These are phyloP conservation scores for Elephantulus edwardii DNA, from an alignment of 2,113 vertebrate species.

Conservation along the genomic window DNA sequence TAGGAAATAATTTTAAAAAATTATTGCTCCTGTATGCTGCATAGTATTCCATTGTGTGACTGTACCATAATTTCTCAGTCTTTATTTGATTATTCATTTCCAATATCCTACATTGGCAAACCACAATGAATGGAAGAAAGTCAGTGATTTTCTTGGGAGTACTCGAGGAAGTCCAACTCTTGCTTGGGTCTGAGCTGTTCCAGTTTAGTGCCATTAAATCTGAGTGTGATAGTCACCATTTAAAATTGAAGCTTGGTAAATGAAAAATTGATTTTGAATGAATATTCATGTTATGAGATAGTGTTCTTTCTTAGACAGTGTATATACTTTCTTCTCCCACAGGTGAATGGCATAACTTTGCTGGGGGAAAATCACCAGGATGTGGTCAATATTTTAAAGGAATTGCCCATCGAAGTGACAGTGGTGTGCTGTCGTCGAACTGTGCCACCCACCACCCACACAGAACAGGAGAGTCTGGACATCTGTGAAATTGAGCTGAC, in stretches of 20 bases:
- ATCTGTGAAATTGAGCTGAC: slow-evolving; percentile 77
- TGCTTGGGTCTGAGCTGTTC: background rate
- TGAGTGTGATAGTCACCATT: background rate
- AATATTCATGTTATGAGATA: background rate
- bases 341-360: slow-evolving; percentile 95
- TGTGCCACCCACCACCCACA: slow-evolving; percentile 76
- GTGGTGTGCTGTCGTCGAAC: slow-evolving; percentile 93
- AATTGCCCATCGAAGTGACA: slow-evolving; percentile 91
- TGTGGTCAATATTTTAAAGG: slow-evolving; percentile 95
- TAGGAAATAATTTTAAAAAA: no score
- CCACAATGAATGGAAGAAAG: background rate
- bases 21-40: no score
- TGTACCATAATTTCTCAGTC: no score
- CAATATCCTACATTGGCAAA: background rate
- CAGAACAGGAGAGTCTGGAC: slow-evolving; percentile 80
- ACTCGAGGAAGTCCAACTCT: background rate
- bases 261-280: background rate
- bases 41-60: no score
- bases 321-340: slow-evolving; percentile 52
- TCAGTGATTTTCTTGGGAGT: background rate
- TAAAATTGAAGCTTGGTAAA: background rate
- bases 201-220: background rate
- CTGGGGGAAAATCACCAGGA: slow-evolving; percentile 95
- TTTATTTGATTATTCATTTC: background rate
- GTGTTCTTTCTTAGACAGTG: background rate